Conservation (phyloP, 2,113 vertebrate genomes). For the Aegotheles bennettii region DNA sequence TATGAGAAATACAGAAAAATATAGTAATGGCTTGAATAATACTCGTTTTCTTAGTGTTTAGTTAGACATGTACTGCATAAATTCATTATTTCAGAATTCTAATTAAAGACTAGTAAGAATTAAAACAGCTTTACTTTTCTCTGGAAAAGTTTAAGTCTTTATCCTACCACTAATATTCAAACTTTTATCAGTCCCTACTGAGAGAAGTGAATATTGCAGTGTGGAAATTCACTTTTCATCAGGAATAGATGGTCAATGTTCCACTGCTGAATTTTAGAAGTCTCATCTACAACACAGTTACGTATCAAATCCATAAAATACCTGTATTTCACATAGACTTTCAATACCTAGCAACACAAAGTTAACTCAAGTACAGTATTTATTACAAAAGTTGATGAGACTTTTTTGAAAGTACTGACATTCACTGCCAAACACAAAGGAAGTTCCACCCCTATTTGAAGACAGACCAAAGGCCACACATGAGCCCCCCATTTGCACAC, state of each 20-base stretch:
- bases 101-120: neutral
- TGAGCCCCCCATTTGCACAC: neutral
- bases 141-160: neutral
- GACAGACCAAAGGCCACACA: neutral
- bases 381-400: neutral
- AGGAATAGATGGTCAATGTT: neutral
- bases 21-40: neutral
- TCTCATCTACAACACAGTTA: neutral
- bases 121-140: constrained; percentile 20
- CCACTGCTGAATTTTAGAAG: neutral
- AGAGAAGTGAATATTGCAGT: neutral
- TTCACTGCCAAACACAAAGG: neutral
- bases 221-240: constrained; percentile 7
- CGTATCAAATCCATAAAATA: neutral
- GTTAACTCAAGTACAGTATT: neutral
- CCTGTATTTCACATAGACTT: neutral
- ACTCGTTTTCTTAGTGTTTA: neutral
- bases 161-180: neutral
- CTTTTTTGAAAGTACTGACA: neutral
- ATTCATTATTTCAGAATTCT: neutral
- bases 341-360: neutral
- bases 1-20: neutral
- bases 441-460: neutral
- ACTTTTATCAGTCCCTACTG: neutral
- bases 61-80: neutral